These are phyloP conservation scores for Nanorana parkeri DNA, from an alignment of 2,113 vertebrate species.

Conservation along the genomic window DNA sequence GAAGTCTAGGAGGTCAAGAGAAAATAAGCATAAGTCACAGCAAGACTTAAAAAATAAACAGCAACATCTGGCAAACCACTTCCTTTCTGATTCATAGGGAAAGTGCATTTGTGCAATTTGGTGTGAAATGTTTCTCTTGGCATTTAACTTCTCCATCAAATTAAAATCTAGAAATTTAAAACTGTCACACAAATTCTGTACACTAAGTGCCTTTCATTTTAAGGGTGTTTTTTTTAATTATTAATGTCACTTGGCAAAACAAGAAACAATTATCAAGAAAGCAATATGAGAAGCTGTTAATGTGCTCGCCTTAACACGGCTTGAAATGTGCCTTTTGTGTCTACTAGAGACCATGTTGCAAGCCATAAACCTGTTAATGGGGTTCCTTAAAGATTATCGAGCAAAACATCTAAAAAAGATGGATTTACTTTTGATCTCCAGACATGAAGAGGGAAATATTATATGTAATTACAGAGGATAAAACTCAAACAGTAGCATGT, in stretches of 20 bases:
- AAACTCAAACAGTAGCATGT: neutral
- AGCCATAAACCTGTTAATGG: conserved; percentile 33
- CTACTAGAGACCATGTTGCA: neutral
- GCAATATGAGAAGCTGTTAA: neutral
- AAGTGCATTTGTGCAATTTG: conserved; percentile 61
- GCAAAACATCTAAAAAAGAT: conserved; percentile 30
- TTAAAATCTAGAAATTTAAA: conserved; percentile 49
- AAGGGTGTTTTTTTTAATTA: neutral
- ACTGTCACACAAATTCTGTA: neutral
- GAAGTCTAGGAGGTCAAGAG: conserved; percentile 77
- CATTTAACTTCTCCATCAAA: conserved; percentile 59
- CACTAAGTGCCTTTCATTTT: neutral
- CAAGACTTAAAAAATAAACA: conserved; percentile 75
- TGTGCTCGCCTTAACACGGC: neutral
- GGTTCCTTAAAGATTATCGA: conserved; percentile 21
- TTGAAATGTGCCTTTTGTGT: neutral
- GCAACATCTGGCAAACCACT: conserved; percentile 77
- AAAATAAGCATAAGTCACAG: conserved; percentile 79
- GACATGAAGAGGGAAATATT: conserved; percentile 46
- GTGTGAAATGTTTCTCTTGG: conserved; percentile 75
- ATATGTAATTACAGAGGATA: conserved; percentile 31
- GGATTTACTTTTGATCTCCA: conserved; percentile 34
- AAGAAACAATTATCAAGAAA: neutral
- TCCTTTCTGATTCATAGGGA: conserved; percentile 68
- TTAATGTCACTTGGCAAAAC: neutral